A percentile compares a stretch with the other conserved stretches of the same genome.
These are phyloP conservation scores for Drosophila sproati DNA, from an alignment of 1,140 invertebrate species.

Conservation along the genomic window DNA sequence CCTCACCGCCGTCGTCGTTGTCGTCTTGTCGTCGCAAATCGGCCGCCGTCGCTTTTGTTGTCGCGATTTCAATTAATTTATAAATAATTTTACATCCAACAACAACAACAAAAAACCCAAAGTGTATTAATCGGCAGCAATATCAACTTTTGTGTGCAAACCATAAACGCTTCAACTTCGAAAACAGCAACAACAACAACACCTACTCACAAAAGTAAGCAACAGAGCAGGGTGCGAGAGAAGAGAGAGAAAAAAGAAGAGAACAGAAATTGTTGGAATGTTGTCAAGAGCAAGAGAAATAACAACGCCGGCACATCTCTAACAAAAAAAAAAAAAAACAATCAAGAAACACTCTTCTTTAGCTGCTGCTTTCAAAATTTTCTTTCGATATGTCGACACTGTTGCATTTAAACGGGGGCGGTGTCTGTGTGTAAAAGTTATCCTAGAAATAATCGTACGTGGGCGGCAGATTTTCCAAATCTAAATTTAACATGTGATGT, in stretches of 20 bases:
- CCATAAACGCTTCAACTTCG: conserved; percentile 28
- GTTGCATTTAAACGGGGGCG: conserved; percentile 64
- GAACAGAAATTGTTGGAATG: conserved; percentile 68
- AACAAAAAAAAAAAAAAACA: conserved; percentile 33
- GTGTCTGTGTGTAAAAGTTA: conserved; percentile 54
- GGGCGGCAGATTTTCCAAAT: conserved; percentile 47
- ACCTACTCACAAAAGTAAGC: conserved; percentile 39
- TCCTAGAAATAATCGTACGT: conserved; percentile 58
- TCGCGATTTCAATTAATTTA: conserved; percentile 64
- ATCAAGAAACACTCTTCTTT: conserved; percentile 59
- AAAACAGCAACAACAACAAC: conserved; percentile 15
- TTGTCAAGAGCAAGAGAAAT: conserved; percentile 36
- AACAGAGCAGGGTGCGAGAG: conserved; percentile 19
- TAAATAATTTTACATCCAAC: conserved; percentile 54
- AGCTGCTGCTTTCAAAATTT: conserved; percentile 16
- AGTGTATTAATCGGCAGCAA: conserved; percentile 32
- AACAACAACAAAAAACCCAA: conserved; percentile 31
- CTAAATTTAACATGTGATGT: conserved; percentile 65
- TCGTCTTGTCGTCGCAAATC: conserved; percentile 39
- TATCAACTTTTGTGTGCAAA: conserved; percentile 41
- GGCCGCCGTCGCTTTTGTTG: conserved; percentile 30
- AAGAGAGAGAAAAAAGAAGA: conserved; percentile 13
- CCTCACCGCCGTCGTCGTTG: conserved; percentile 13
- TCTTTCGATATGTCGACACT: conserved; percentile 50
- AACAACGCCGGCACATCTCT: conserved; percentile 54